Percentiles rank a stretch among this genome's conserved stretches.
Evolutionary conservation across 2,888 invertebrate species (phyloP).

Genomic region (Drosophila parthenogenetica): DNA sequence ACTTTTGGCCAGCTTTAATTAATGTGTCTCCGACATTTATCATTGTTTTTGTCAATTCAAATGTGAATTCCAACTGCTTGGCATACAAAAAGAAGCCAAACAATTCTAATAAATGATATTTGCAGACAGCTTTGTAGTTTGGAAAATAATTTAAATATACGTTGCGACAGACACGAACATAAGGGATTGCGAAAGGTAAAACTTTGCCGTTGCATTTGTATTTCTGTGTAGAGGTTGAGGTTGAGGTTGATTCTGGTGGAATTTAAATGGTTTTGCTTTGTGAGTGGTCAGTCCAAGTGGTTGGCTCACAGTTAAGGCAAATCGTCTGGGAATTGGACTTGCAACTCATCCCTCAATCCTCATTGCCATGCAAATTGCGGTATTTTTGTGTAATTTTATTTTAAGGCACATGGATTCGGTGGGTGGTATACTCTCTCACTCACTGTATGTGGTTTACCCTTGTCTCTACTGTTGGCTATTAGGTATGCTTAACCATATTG

Average conservation of each 20-base stretch:
- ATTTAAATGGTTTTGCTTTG: conserved; percentile 15
- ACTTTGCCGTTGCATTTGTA: conserved; percentile 44
- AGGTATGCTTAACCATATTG: conserved; percentile 51
- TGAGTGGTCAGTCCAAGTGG: conserved; percentile 29
- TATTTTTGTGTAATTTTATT: conserved; percentile 72
- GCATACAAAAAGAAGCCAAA: conserved; percentile 32
- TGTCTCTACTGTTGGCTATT: conserved; percentile 28
- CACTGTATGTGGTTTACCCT: conserved; percentile 10
- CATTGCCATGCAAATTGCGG: conserved; percentile 76
- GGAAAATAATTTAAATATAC: conserved; percentile 10
- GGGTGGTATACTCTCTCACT: not conserved
- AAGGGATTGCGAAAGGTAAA: conserved; percentile 26
- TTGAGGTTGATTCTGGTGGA: conserved; percentile 2
- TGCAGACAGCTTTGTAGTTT: not conserved
- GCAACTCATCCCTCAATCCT: conserved; percentile 35
- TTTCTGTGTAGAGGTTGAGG: not conserved
- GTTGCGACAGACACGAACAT: not conserved
- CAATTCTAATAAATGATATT: conserved; percentile 58
- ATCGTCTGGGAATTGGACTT: conserved; percentile 18
- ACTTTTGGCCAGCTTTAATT: conserved; percentile 19
- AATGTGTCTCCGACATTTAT: conserved; percentile 16
- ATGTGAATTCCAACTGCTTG: conserved; percentile 43
- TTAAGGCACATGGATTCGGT: conserved; percentile 37
- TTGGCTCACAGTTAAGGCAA: conserved; percentile 9
- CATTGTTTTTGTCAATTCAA: conserved; percentile 16